These are phyloP conservation scores for Philopedon plagiatum DNA, from an alignment of 2,888 invertebrate species.

Conservation along the genomic window DNA sequence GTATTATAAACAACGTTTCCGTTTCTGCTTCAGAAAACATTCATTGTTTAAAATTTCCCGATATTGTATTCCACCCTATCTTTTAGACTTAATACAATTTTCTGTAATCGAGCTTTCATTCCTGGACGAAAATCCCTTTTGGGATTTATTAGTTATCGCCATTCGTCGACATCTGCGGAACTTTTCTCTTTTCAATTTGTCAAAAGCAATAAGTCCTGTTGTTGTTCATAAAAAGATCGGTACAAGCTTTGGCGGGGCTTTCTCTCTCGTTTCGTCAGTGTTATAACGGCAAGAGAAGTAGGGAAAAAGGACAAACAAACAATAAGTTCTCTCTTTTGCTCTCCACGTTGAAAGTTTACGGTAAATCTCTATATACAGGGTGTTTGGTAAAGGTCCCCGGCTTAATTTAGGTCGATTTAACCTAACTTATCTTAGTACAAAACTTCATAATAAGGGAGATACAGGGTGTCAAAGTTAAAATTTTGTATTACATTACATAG, in stretches of 20 bases:
- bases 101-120: conserved; percentile 15
- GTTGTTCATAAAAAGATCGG: conserved; percentile 12
- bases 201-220: conserved; percentile 15
- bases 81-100: conserved; percentile 17
- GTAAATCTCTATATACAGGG: no score
- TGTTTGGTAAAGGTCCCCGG: no score
- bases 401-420: no score
- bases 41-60: background rate
- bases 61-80: conserved; percentile 13
- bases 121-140: conserved; percentile 14
- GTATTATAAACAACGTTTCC: background rate
- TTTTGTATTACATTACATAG: no score
- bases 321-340: no score
- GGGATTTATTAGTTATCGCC: conserved; percentile 17
- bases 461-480: no score
- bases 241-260: background rate
- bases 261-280: background rate
- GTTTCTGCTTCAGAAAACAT: background rate
- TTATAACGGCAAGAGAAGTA: background rate
- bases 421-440: no score
- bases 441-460: no score
- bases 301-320: background rate
- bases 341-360: no score
- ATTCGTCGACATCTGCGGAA: conserved; percentile 13
- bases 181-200: conserved; percentile 22